Percentiles rank a stretch among this genome's conserved stretches.
Evolutionary conservation across 2,113 vertebrate species (phyloP).

Genomic region (Spheniscus mendiculus): DNA sequence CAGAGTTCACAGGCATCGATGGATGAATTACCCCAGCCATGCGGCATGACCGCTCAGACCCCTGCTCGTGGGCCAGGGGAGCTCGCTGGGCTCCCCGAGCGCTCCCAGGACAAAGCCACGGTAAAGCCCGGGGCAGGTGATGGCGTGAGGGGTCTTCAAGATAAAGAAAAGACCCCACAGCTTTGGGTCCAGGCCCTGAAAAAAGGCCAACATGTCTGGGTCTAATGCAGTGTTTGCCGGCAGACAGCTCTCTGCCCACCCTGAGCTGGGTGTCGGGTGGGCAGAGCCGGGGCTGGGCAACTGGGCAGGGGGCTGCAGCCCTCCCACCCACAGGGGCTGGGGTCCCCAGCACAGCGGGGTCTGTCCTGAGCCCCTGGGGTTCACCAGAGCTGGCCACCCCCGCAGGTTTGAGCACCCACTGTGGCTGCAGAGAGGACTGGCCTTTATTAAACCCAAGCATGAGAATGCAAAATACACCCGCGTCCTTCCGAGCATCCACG

Average conservation of each 20-base stretch:
- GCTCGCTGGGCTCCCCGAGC: not conserved
- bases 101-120: not conserved
- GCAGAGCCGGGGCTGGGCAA: not conserved
- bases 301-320: not conserved
- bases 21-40: not conserved
- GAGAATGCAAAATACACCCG: not conserved
- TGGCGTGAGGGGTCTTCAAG: not conserved
- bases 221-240: not conserved
- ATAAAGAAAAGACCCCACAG: not conserved
- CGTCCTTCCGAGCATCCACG: rapidly evolving
- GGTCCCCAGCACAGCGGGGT: not conserved
- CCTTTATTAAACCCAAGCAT: not conserved
- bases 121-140: not conserved
- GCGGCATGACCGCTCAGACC: not conserved
- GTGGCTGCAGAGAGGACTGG: conserved; percentile 1
- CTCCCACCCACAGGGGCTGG: rapidly evolving
- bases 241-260: not conserved
- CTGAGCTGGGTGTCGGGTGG: not conserved
- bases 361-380: not conserved
- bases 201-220: not conserved
- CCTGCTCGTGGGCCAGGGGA: not conserved
- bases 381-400: not conserved
- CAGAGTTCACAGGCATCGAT: not conserved
- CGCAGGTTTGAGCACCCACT: not conserved
- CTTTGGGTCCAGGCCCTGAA: not conserved